A percentile compares a stretch with the other conserved stretches of the same genome.
phyloP scores from a whole-genome alignment of 2,888 invertebrate genomes.

The Petrophora chlorosata region DNA sequence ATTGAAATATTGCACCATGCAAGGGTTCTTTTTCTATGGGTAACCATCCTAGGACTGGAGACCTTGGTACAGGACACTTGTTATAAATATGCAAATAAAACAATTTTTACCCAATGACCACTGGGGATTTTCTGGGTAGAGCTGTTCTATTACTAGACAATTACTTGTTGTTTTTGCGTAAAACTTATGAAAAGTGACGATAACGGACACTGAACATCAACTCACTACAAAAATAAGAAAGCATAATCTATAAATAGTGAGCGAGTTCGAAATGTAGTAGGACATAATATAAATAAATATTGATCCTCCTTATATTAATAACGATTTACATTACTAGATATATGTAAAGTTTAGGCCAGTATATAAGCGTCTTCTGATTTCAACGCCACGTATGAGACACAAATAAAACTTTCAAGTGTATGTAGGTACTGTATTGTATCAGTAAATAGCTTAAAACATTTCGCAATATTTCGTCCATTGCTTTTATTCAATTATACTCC shows the following conservation, averaged over 20 bases:
- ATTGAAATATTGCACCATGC: constrained; percentile 23
- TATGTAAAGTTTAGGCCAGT: too few species aligned
- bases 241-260: neutral
- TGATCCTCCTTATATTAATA: too few species aligned
- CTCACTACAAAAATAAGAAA: neutral
- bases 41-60: constrained; percentile 16
- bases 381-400: too few species aligned
- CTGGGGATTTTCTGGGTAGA: constrained; percentile 12
- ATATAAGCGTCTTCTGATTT: too few species aligned
- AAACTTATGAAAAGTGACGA: neutral
- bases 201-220: neutral
- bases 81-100: constrained; percentile 31
- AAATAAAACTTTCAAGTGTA: too few species aligned
- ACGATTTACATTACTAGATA: too few species aligned
- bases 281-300: too few species aligned
- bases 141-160: constrained; percentile 3
- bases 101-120: constrained; percentile 24
- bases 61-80: constrained; percentile 13
- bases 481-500: constrained; percentile 8
- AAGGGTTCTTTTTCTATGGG: too few species aligned
- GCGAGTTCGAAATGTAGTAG: too few species aligned
- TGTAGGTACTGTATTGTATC: too few species aligned
- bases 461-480: neutral
- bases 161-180: constrained; percentile 2
- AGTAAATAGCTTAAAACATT: too few species aligned